phyloP scores from a whole-genome alignment of 2,113 vertebrate genomes.

The Xiphophorus couchianus region DNA sequence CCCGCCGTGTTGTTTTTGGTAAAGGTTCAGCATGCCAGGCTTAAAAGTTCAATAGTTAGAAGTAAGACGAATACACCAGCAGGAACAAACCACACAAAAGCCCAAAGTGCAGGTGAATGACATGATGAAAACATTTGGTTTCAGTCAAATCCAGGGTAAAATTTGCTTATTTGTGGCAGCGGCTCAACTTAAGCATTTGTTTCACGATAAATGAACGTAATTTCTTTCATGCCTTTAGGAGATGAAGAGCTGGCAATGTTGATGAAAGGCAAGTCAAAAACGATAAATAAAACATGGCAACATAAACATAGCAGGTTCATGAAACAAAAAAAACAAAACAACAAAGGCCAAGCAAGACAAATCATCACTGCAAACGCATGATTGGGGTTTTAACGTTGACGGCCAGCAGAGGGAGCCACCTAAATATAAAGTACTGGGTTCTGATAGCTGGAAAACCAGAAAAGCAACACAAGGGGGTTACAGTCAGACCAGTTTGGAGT shows the following conservation, averaged over 20 bases:
- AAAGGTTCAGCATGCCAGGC: conserved; percentile 40
- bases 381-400: conserved; percentile 48
- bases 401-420: conserved; percentile 71
- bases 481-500: conserved; percentile 63
- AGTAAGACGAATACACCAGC: conserved; percentile 16
- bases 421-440: conserved; percentile 30
- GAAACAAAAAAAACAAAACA: background rate
- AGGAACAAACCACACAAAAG: conserved; percentile 26
- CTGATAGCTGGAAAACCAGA: conserved; percentile 13
- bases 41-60: conserved; percentile 11
- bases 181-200: conserved; percentile 19
- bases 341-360: conserved; percentile 36
- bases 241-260: conserved; percentile 29
- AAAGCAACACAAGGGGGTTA: conserved; percentile 39
- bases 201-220: conserved; percentile 25
- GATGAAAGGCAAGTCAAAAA: conserved; percentile 5
- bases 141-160: conserved; percentile 11
- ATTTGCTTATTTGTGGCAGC: conserved; percentile 29
- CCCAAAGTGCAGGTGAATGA: conserved; percentile 25
- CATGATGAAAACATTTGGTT: conserved; percentile 14
- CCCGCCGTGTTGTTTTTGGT: background rate
- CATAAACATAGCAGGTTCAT: conserved; percentile 6
- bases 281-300: conserved; percentile 3
- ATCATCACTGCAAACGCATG: conserved; percentile 45
- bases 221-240: conserved; percentile 18